Conservation (phyloP, 2,888 invertebrate genomes). For the Chouioia cunea region DNA sequence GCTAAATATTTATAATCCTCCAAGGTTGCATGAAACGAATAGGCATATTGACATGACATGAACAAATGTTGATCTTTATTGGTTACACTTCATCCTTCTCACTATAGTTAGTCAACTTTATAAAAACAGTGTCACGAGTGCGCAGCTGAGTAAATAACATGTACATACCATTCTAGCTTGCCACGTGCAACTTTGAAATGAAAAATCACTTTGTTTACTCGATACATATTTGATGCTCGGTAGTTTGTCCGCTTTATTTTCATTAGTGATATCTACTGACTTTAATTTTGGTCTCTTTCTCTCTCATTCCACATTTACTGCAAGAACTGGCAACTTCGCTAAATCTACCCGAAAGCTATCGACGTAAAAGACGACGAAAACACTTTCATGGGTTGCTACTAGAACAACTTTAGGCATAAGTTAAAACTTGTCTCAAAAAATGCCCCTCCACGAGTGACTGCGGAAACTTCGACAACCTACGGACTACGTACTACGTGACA, state of each 20-base stretch:
- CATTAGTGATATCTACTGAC: conserved; percentile 8
- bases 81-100: not conserved
- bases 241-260: not conserved
- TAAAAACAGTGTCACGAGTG: conserved; percentile 2
- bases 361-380: conserved; percentile 39
- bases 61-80: conserved; percentile 13
- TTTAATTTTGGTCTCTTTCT: conserved; percentile 12
- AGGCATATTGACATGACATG: conserved; percentile 5
- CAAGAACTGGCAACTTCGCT: conserved; percentile 18
- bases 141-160: conserved; percentile 24
- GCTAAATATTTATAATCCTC: not conserved
- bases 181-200: conserved; percentile 13
- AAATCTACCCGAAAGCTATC: conserved; percentile 29
- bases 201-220: conserved; percentile 30
- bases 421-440: conserved; percentile 52
- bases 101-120: not conserved
- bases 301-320: not conserved
- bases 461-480: conserved; percentile 44
- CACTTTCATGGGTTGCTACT: conserved; percentile 41
- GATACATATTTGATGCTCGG: not conserved
- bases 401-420: conserved; percentile 52
- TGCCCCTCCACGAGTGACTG: conserved; percentile 38
- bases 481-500: conserved; percentile 46
- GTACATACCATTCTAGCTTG: not conserved
- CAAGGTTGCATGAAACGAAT: not conserved